These are phyloP conservation scores for Zootermopsis nevadensis DNA, from an alignment of 2,888 invertebrate species.

Conservation along the genomic window DNA sequence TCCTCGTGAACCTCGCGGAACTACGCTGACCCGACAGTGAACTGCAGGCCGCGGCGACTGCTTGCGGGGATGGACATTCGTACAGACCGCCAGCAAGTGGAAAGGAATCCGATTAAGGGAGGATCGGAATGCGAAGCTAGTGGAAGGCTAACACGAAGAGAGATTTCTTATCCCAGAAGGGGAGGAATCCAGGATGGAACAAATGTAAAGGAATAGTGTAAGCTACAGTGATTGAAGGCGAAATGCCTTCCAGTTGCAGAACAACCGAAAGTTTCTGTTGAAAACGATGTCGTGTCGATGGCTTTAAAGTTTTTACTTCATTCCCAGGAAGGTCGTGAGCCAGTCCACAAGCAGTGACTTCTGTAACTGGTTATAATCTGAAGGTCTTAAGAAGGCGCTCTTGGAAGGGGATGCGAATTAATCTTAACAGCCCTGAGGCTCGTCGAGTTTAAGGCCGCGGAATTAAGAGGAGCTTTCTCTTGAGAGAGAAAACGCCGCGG, in stretches of 20 bases:
- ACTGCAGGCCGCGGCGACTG: too few species aligned
- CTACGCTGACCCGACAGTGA: too few species aligned
- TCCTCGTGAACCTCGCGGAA: too few species aligned
- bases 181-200: background rate
- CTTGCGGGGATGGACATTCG: background rate
- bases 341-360: too few species aligned
- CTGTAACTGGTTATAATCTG: too few species aligned
- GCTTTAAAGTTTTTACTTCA: too few species aligned
- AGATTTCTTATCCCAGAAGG: background rate
- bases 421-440: background rate
- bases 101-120: background rate
- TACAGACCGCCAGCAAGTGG: background rate
- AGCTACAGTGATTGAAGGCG: constrained; percentile 4
- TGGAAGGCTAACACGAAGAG: background rate
- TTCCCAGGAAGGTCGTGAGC: too few species aligned
- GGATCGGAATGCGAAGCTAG: too few species aligned
- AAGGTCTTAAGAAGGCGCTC: background rate
- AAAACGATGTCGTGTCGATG: too few species aligned
- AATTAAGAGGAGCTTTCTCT: background rate
- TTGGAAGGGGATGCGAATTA: background rate
- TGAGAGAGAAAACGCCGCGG: background rate
- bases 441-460: background rate
- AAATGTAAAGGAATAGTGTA: constrained; percentile 11
- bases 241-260: constrained; percentile 8
- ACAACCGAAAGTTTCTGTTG: background rate